Percentiles rank a stretch among this genome's conserved stretches.
phyloP scores from a whole-genome alignment of 2,797 vertebrate genomes.

The Halcyon smyrnensis region DNA sequence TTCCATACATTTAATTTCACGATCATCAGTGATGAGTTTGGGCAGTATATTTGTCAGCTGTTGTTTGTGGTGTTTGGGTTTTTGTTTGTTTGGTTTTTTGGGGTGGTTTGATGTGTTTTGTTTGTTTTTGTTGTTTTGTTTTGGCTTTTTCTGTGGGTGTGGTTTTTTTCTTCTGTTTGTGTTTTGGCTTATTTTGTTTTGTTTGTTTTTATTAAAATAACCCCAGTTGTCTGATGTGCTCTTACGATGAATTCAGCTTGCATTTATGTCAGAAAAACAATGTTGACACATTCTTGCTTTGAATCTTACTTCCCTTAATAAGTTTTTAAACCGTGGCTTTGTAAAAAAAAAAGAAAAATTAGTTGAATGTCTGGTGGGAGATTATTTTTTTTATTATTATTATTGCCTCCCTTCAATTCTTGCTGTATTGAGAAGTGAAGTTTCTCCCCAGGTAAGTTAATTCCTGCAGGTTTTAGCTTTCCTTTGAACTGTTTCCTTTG shows the following conservation, averaged over 20 bases:
- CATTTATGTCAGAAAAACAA: neutral
- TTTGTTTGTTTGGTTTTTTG: too few relatives aligned
- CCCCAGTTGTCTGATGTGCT: neutral
- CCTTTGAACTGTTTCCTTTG: neutral
- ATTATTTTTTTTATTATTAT: neutral
- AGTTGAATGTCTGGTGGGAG: neutral
- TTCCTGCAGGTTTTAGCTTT: neutral
- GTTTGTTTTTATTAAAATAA: neutral
- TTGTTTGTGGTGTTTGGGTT: too few relatives aligned
- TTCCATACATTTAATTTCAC: neutral
- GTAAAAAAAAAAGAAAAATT: neutral
- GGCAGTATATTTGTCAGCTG: fast-evolving
- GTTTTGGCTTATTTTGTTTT: too few relatives aligned
- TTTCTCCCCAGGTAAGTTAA: neutral
- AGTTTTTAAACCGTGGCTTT: neutral
- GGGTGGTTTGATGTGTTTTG: too few relatives aligned
- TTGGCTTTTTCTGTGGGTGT: too few relatives aligned
- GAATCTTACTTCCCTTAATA: neutral
- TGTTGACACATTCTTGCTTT: neutral
- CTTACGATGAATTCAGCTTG: neutral
- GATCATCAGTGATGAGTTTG: neutral
- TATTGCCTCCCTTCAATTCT: neutral
- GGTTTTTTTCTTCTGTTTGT: too few relatives aligned
- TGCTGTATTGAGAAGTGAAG: neutral
- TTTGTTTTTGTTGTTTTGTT: too few relatives aligned